Percentiles rank a stretch among this genome's conserved stretches.
phyloP scores from a whole-genome alignment of 2,113 vertebrate species.

The Pluvianellus socialis region DNA sequence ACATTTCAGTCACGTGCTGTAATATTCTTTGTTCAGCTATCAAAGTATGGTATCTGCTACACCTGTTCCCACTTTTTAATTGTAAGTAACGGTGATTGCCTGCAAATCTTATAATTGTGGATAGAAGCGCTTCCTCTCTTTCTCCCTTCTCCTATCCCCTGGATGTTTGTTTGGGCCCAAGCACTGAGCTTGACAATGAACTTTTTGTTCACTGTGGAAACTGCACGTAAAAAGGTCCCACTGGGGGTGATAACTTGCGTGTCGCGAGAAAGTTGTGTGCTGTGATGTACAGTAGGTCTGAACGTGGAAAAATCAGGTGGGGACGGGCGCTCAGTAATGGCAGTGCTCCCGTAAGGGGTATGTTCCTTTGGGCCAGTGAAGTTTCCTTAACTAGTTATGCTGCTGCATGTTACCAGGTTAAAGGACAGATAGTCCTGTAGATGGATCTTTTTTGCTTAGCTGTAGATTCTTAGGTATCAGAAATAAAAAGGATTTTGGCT shows the following conservation, averaged over 20 bases:
- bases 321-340: not conserved
- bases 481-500: not conserved
- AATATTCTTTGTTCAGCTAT: slow-evolving; percentile 80
- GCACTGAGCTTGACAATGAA: slow-evolving; percentile 72
- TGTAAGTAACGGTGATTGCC: slow-evolving; percentile 48
- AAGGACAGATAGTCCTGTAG: not conserved
- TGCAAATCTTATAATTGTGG: slow-evolving; percentile 1
- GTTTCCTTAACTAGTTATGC: not conserved
- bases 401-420: not conserved
- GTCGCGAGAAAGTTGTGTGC: slow-evolving; percentile 13
- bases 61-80: slow-evolving; percentile 67
- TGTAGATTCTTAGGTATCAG: not conserved
- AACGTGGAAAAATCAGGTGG: not conserved
- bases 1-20: slow-evolving; percentile 76
- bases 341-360: not conserved
- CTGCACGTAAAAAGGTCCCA: slow-evolving; percentile 46
- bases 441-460: not conserved
- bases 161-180: slow-evolving; percentile 64
- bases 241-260: not conserved
- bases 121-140: not conserved
- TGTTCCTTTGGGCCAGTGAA: slow-evolving; percentile 37
- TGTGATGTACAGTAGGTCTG: not conserved
- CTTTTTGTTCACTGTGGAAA: slow-evolving; percentile 61
- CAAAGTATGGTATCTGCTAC: slow-evolving; percentile 69
- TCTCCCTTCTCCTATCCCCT: not conserved